Conservation (phyloP, 1,140 invertebrate genomes). For the Halyomorpha halys region DNA sequence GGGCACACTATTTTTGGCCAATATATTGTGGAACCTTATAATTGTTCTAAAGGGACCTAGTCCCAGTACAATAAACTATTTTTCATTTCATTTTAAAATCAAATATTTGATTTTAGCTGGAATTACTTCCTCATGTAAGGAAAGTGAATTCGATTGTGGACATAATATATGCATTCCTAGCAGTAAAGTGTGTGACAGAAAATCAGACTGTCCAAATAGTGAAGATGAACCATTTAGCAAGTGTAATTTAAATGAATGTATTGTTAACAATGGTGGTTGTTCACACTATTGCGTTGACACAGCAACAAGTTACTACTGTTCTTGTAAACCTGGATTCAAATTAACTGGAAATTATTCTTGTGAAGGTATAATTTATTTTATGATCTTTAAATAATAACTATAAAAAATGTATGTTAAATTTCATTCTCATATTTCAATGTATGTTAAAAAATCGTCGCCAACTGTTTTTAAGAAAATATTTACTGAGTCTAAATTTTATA, state of each 20-base stretch:
- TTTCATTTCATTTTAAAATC: too few relatives aligned
- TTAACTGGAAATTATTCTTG: slow-evolving; percentile 63
- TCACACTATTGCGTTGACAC: slow-evolving; percentile 70
- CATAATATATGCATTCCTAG: slow-evolving; percentile 44
- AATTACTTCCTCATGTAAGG: slow-evolving; percentile 34
- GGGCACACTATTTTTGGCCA: too few relatives aligned
- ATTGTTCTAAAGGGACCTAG: too few relatives aligned
- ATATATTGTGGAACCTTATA: too few relatives aligned
- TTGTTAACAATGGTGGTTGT: slow-evolving; percentile 73
- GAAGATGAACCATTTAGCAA: slow-evolving; percentile 55
- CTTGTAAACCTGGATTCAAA: slow-evolving; percentile 62
- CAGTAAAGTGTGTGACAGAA: slow-evolving; percentile 50
- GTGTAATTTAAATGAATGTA: slow-evolving; percentile 70
- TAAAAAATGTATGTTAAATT: too few relatives aligned
- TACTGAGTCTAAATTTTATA: too few relatives aligned
- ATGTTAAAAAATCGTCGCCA: too few relatives aligned
- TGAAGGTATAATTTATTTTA: slow-evolving; percentile 38
- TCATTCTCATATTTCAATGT: too few relatives aligned
- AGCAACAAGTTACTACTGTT: slow-evolving; percentile 63
- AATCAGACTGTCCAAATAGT: slow-evolving; percentile 50
- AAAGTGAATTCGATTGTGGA: slow-evolving; percentile 64
- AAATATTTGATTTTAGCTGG: too few relatives aligned
- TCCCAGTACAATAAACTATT: too few relatives aligned
- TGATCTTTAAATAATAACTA: too few relatives aligned
- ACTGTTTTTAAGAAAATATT: too few relatives aligned